phyloP scores from a whole-genome alignment of 2,888 invertebrate genomes.

The Scaptomyza cyrtandrae region DNA sequence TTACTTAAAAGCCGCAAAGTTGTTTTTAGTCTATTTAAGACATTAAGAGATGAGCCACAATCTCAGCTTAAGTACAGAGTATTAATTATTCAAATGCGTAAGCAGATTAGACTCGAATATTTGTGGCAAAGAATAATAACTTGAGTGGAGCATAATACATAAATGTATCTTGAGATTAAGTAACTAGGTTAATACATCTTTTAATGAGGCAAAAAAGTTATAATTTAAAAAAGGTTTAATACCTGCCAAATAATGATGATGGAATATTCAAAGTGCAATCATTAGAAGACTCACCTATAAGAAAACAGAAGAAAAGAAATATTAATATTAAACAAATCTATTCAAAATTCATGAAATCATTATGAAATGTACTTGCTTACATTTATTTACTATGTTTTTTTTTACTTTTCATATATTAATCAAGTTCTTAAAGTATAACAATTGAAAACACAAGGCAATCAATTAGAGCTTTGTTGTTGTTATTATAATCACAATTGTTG shows the following conservation, averaged over 20 bases:
- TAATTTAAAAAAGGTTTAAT: neutral
- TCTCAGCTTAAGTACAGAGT: neutral
- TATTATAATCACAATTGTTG: constrained; percentile 19
- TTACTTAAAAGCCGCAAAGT: neutral
- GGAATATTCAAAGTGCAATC: neutral
- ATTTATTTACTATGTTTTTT: too few relatives aligned
- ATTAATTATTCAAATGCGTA: neutral
- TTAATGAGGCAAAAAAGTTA: too few relatives aligned
- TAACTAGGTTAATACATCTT: too few relatives aligned
- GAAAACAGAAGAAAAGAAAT: neutral
- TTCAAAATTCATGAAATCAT: neutral
- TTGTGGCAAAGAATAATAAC: neutral
- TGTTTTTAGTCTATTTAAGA: neutral
- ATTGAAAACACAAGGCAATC: constrained; percentile 18
- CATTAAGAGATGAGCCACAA: neutral
- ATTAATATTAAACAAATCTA: neutral
- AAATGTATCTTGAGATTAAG: neutral
- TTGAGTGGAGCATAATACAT: neutral
- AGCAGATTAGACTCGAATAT: neutral
- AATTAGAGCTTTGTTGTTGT: constrained; percentile 5
- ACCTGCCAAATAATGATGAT: constrained; percentile 6
- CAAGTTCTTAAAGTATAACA: constrained; percentile 2
- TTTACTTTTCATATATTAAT: neutral
- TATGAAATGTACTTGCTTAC: neutral
- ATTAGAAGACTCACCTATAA: constrained; percentile 48